Evolutionary conservation across 2,888 invertebrate species (phyloP), one percentile per base, ranked within the genome.

Genomic region (Xanthia togata): DNA sequence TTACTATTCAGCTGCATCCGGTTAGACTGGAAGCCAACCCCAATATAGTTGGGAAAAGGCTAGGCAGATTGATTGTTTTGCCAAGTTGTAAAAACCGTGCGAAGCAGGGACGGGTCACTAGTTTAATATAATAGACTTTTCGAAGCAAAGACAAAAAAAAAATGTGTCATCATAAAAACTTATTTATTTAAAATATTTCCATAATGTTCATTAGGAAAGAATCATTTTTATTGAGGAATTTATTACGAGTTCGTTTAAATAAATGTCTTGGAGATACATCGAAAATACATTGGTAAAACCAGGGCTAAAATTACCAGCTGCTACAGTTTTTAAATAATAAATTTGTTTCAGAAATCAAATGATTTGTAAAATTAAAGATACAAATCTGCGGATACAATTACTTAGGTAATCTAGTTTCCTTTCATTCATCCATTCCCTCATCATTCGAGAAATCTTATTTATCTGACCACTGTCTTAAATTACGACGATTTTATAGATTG

Each of bases 371-470:
- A 50, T 59, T 53, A 44, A 23, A 44, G 26, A 50, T 65, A 60
- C 2, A 55, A 53, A 79, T 53, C 59, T n/a, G 20, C 59, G 53
- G 79, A 65, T 41, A 59, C 47, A 50, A n/a, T 59, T 60, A 20
- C 53, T 50, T 50, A 47, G 11, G 26, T 23, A 41, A 75, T 50
- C 47, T 65, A 55, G 50, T 70, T 55, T n/a, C 57, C 60, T 81
- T 81, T 60, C 47, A 72, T 62, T 60, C 55, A 72, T 62, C 44
- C 67, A 14, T 65, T 62, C 23, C 38, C 20, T 60, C 70, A 70
- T 57, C 41, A 55, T 60, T 69, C 12, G 60, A 38, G 62, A 57
- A 81, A 63, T 38, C 12, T n/a, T 63, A 76, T 76, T 69, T 68
- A 64, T 71, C n/a, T 64, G 57, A 44, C 31, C 35, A 44, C 35